phyloP scores from a whole-genome alignment of 2,888 invertebrate species.

The Imbricaverruca yamaguchii region DNA sequence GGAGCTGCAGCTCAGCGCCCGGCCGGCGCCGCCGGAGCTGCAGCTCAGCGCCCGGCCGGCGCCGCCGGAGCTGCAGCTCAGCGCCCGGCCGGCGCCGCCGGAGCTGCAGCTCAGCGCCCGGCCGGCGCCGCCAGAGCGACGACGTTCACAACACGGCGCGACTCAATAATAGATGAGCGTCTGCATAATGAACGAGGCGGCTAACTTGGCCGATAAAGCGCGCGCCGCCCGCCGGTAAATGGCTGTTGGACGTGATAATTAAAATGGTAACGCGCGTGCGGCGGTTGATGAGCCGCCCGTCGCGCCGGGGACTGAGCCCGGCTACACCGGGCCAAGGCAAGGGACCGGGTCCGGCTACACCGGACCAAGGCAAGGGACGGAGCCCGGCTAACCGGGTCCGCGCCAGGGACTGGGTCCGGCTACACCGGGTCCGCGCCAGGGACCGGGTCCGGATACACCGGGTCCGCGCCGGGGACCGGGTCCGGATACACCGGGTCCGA shows the following conservation, averaged over 20 bases:
- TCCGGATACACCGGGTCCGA: too few species aligned
- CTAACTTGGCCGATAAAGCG: background rate
- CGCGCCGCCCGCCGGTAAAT: background rate
- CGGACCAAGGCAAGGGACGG: background rate
- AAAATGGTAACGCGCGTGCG: background rate
- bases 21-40: too few species aligned
- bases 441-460: background rate
- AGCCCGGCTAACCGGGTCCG: too few species aligned
- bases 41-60: too few species aligned
- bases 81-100: background rate
- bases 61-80: too few species aligned
- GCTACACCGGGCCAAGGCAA: background rate
- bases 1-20: background rate
- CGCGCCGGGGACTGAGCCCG: too few species aligned
- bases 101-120: background rate
- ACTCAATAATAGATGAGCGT: slow-evolving; percentile 11
- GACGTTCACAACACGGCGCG: background rate
- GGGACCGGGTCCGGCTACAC: too few species aligned
- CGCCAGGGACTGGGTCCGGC: too few species aligned
- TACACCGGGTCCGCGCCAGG: too few species aligned
- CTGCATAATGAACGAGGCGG: background rate
- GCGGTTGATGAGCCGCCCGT: too few species aligned
- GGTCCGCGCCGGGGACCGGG: background rate
- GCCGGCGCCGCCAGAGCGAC: background rate
- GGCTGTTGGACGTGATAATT: background rate